Conservation (phyloP, 2,797 vertebrate species). For the Myotis findleyi region DNA sequence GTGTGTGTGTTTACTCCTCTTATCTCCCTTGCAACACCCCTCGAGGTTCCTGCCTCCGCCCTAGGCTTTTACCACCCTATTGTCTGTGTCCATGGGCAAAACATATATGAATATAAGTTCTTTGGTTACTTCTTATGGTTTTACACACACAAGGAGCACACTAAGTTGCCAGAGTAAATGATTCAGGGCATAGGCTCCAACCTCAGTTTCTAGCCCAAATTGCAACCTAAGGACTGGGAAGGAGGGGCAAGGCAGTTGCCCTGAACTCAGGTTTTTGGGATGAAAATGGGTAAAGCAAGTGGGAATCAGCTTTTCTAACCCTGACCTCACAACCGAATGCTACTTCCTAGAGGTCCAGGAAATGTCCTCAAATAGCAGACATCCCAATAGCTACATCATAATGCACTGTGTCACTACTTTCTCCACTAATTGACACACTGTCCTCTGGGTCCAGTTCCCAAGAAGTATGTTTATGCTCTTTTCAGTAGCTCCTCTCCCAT, state of each 20-base stretch:
- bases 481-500: not conserved
- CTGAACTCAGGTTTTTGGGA: conserved; percentile 1
- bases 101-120: no score
- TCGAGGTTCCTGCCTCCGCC: no score
- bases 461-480: not conserved
- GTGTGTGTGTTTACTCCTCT: no score
- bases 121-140: not conserved
- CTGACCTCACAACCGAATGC: not conserved
- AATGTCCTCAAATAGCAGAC: not conserved
- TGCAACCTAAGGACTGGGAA: not conserved
- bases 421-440: not conserved
- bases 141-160: not conserved
- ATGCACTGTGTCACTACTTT: not conserved
- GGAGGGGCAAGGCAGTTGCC: not conserved
- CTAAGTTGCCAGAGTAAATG: not conserved
- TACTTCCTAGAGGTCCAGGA: not conserved
- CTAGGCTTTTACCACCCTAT: no score
- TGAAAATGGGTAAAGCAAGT: not conserved
- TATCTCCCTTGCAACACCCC: no score
- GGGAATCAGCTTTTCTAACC: not conserved
- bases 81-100: no score
- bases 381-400: not conserved
- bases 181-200: not conserved
- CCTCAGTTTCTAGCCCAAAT: not conserved
- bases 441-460: not conserved